These are phyloP conservation scores for Orthosia incerta DNA, from an alignment of 2,888 invertebrate species.

Conservation along the genomic window DNA sequence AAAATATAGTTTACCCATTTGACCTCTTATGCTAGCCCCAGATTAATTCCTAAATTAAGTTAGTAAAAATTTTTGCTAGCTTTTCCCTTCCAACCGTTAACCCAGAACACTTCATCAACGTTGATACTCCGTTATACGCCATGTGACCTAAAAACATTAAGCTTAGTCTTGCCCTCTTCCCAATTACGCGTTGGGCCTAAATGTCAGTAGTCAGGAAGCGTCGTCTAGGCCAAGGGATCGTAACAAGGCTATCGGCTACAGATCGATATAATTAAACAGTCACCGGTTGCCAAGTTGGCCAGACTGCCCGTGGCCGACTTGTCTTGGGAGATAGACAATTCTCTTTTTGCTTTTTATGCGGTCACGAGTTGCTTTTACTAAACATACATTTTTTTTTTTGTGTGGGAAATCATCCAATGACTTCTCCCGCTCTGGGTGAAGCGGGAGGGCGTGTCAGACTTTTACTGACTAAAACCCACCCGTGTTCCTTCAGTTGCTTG, in stretches of 20 bases:
- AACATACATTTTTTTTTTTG: too few species aligned
- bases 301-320: constrained; percentile 80
- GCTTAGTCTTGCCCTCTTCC: constrained; percentile 8
- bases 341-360: constrained; percentile 47
- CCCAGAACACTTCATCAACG: constrained; percentile 1
- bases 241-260: constrained; percentile 72
- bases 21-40: too few species aligned
- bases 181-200: constrained; percentile 24
- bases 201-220: constrained; percentile 66
- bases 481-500: too few species aligned
- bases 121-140: background rate
- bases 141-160: constrained; percentile 39
- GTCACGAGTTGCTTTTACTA: background rate
- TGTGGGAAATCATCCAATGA: too few species aligned
- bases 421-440: too few species aligned
- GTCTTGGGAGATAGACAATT: constrained; percentile 54
- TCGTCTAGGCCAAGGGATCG: constrained; percentile 65
- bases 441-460: too few species aligned
- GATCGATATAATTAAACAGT: constrained; percentile 86
- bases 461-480: too few species aligned
- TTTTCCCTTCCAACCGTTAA: background rate
- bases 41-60: background rate
- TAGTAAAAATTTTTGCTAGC: background rate
- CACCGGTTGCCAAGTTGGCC: constrained; percentile 86
- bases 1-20: too few species aligned